These are phyloP conservation scores for Lepidonotus clava DNA, from an alignment of 2,888 invertebrate genomes.

Conservation along the genomic window DNA sequence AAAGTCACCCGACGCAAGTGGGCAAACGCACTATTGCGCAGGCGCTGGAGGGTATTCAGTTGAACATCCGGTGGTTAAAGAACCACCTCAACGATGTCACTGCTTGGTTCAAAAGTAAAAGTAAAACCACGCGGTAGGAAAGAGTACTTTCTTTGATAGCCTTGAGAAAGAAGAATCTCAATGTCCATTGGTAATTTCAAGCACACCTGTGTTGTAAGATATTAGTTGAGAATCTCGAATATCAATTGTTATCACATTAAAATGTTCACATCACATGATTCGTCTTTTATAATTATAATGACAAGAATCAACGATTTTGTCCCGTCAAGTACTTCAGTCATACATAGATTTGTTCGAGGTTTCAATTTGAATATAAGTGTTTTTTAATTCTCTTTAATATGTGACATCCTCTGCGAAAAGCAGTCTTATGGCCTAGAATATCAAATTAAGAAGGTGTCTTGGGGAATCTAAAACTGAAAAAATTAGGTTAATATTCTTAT, in stretches of 20 bases:
- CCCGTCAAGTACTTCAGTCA: no score
- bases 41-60: slow-evolving; percentile 77
- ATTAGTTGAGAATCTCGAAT: not conserved
- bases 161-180: not conserved
- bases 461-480: no score
- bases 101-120: slow-evolving; percentile 69
- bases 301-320: no score
- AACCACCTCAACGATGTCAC: slow-evolving; percentile 71
- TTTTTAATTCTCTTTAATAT: no score
- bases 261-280: no score
- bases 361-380: no score
- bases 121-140: not conserved
- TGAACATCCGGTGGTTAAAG: slow-evolving; percentile 78
- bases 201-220: not conserved
- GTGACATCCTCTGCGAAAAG: no score
- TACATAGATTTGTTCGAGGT: no score
- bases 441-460: no score
- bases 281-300: no score
- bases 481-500: no score
- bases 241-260: not conserved
- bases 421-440: no score
- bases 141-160: not conserved
- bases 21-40: slow-evolving; percentile 75
- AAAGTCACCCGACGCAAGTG: slow-evolving; percentile 69
- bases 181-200: not conserved